Evolutionary conservation across 2,888 invertebrate species (phyloP).

Genomic region (Tuberolachnus salignus): DNA sequence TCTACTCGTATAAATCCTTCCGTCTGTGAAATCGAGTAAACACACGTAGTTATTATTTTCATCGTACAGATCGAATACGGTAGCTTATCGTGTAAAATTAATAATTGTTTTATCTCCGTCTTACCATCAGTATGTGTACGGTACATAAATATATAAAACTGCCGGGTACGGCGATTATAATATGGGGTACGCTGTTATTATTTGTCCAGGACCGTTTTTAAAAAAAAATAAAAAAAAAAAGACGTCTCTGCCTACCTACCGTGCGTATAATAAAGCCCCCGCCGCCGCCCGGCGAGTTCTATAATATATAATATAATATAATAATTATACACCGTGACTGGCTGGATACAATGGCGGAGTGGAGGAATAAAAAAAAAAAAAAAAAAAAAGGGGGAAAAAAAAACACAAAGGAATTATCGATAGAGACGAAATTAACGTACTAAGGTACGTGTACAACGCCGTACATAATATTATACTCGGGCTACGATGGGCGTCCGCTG

Average conservation of each 20-base stretch:
- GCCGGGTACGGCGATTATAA: constrained; percentile 22
- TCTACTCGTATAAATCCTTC: background rate
- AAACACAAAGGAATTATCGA: constrained; percentile 46
- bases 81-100: constrained; percentile 47
- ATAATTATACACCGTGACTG: constrained; percentile 54
- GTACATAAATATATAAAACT: constrained; percentile 2
- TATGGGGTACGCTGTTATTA: constrained; percentile 10
- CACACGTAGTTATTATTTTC: constrained; percentile 36
- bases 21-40: constrained; percentile 25
- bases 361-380: background rate
- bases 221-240: too few species aligned
- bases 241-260: background rate
- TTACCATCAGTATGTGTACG: constrained; percentile 10
- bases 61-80: constrained; percentile 33
- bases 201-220: constrained; percentile 15
- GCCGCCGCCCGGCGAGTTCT: background rate
- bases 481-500: background rate
- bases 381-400: background rate
- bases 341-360: constrained; percentile 18
- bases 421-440: constrained; percentile 35
- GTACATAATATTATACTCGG: too few species aligned
- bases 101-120: constrained; percentile 43
- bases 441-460: constrained; percentile 9
- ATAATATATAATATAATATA: background rate
- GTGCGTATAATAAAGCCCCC: too few species aligned